Base-by-base conservation (phyloP, 2,888 invertebrate genomes). In the Andrena chrysosceles region DNA sequence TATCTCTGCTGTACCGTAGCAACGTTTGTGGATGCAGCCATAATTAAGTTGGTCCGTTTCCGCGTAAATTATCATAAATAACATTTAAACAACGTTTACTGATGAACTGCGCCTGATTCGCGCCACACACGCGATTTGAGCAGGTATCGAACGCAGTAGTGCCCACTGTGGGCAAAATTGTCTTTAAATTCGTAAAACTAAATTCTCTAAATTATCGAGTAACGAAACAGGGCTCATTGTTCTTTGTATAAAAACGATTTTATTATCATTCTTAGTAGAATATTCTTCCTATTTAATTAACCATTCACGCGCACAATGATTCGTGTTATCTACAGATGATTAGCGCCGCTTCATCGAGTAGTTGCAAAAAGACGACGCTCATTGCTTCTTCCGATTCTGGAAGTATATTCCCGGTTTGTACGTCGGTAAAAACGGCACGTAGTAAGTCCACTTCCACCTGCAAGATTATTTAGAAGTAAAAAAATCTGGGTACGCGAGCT, bases 391-490 rank as follows among this genome's bases (percentile, higher is more conserved):
- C 31, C 23, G 33, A 7, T 54, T 10, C 6, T 79, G 78, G 26
- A 68, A 49, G 8, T 66, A 75, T 10, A 80, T 68, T 20, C 89
- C 84, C 35, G 92, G 89, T 73, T 83, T 90, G 91, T 96, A 97
- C 0, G 97, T 97, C 48, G 97, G 97, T 94, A 96, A 95, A 91
- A 97, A 97, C 0, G 97, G 97, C 2, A 97, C 90, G 83, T 96
- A 95, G 26, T 95, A 95, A 0, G 96, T 96, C 96, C 96, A 96
- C 81, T 95, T 95, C 95, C 96, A 96, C 48, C 96, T 96, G 92
- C 59, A 92, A 93, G 74, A 71, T 1, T 42, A 42, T 42, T 42
- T 42, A 42, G 42, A 16, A 16, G 42, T 42, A 16, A 16, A 16
- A 5, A 16, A 16, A 42, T 42, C 42, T 42, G 42, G 16, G 1